phyloP scores from a whole-genome alignment of 2,113 vertebrate genomes.

The Tetrao urogallus region DNA sequence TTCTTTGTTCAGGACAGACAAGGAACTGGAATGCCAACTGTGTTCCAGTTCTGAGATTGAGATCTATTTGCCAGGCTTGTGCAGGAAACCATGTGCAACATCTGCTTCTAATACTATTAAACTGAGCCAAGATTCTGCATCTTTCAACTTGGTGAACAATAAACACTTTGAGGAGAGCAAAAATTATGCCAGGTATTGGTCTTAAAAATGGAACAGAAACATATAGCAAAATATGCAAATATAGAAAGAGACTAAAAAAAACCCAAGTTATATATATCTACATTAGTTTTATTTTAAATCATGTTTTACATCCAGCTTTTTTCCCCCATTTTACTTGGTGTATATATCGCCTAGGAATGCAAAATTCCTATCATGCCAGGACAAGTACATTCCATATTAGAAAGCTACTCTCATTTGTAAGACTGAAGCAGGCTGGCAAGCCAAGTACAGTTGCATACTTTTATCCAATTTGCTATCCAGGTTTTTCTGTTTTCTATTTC shows the following conservation, averaged over 20 bases:
- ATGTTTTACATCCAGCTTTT: not conserved
- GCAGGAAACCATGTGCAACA: not conserved
- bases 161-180: not conserved
- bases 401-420: not conserved
- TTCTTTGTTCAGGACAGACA: not conserved
- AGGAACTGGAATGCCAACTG: constrained; percentile 5
- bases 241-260: not conserved
- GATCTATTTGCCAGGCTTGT: not conserved
- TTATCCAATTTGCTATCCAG: not conserved
- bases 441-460: constrained; percentile 15
- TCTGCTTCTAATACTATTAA: not conserved
- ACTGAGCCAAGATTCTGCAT: not conserved
- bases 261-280: not conserved
- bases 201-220: not conserved
- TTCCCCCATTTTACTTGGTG: not conserved
- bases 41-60: not conserved
- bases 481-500: constrained; percentile 3
- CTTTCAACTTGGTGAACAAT: not conserved
- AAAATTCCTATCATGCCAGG: not conserved
- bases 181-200: not conserved
- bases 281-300: not conserved
- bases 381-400: not conserved
- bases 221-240: not conserved
- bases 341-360: not conserved
- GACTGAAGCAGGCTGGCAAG: not conserved